Conservation (phyloP, 2,113 vertebrate species). For the Scomber japonicus region DNA sequence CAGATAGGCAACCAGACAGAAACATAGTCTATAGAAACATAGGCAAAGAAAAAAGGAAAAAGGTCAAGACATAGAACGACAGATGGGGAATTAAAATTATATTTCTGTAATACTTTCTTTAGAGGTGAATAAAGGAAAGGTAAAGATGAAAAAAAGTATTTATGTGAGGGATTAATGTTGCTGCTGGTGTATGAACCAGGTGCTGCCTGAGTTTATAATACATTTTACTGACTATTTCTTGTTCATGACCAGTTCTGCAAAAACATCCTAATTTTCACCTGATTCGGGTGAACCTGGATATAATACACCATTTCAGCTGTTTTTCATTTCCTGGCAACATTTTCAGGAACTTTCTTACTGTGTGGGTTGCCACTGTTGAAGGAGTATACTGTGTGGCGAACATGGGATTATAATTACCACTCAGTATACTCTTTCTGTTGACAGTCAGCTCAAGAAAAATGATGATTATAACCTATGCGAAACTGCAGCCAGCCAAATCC, state of each 20-base stretch:
- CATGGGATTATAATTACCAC: conserved; percentile 30
- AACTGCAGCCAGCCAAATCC: conserved; percentile 48
- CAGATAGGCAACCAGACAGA: conserved; percentile 42
- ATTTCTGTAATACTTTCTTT: conserved; percentile 6
- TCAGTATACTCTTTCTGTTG: conserved; percentile 31
- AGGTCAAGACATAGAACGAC: conserved; percentile 2
- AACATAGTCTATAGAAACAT: conserved; percentile 37
- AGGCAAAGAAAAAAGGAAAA: conserved; percentile 22
- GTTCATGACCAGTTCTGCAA: background rate
- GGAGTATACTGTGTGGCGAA: background rate
- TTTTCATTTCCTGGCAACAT: conserved; percentile 5
- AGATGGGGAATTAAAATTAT: background rate
- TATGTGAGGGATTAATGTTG: too few relatives aligned
- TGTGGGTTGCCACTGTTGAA: background rate
- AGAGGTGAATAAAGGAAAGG: background rate
- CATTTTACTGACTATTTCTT: conserved; percentile 5
- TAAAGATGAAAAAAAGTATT: too few relatives aligned
- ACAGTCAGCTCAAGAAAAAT: conserved; percentile 47
- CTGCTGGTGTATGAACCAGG: background rate
- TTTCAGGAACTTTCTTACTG: background rate
- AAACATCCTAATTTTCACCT: background rate
- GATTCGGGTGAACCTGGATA: background rate
- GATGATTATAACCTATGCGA: conserved; percentile 56
- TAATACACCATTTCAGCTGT: conserved; percentile 1
- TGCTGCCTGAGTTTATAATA: background rate